Conservation (phyloP, 2,113 vertebrate species). For the Oreochromis niloticus region DNA sequence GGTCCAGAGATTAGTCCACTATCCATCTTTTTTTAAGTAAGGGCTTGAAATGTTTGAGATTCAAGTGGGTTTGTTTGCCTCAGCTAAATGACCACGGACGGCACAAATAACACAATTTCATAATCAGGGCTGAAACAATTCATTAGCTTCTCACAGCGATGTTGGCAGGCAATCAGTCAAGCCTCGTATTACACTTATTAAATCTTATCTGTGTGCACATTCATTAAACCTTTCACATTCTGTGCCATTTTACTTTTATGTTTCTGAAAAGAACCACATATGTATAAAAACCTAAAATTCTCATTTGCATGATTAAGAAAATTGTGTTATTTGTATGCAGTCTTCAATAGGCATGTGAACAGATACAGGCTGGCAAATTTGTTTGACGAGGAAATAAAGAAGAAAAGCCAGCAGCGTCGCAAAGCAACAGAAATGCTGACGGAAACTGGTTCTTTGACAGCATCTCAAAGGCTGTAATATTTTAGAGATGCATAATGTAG, state of each 20-base stretch:
- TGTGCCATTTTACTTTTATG: neutral
- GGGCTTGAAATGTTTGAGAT: neutral
- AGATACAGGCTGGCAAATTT: neutral
- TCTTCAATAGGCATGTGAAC: neutral
- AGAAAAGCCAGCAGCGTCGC: neutral
- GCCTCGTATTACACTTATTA: slow-evolving; percentile 36
- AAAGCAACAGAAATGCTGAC: neutral
- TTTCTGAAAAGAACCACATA: neutral
- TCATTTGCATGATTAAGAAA: slow-evolving; percentile 32
- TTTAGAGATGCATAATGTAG: neutral
- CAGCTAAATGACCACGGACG: neutral
- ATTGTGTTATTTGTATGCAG: neutral
- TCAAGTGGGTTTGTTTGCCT: neutral
- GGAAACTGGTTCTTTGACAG: neutral
- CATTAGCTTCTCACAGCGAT: slow-evolving; percentile 4
- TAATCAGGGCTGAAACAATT: slow-evolving; percentile 36
- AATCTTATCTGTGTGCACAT: slow-evolving; percentile 17
- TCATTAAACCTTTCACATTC: slow-evolving; percentile 23
- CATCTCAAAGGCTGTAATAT: neutral
- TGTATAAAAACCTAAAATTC: slow-evolving; percentile 13
- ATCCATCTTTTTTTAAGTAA: neutral
- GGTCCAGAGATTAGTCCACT: neutral
- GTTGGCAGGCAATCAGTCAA: slow-evolving; percentile 45
- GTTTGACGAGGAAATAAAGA: neutral
- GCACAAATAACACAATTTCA: slow-evolving; percentile 14